Evolutionary conservation across 1,140 invertebrate genomes (phyloP).

Genomic region (Penaeus vannamei): DNA sequence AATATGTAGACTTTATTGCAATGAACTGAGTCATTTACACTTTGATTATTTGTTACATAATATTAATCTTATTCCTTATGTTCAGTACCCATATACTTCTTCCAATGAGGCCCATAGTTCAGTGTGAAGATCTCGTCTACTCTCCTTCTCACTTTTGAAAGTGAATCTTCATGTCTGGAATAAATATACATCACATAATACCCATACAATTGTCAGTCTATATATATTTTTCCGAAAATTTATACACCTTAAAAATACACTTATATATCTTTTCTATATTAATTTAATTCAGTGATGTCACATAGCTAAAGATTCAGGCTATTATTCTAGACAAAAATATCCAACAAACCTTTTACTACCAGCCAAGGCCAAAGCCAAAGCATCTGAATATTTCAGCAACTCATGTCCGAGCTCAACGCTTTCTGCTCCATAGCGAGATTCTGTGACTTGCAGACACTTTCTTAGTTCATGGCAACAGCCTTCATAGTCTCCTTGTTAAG

Average conservation of each 20-base stretch:
- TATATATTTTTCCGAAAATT: background rate
- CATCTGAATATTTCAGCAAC: constrained; percentile 56
- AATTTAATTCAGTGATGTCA: background rate
- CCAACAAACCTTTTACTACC: background rate
- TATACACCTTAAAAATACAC: background rate
- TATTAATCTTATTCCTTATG: too few species aligned
- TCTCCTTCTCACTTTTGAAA: constrained; percentile 31
- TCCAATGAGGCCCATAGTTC: constrained; percentile 60
- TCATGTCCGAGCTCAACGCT: constrained; percentile 55
- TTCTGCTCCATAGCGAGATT: constrained; percentile 42
- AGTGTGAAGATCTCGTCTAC: constrained; percentile 53
- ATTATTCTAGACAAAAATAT: background rate
- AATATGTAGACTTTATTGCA: too few species aligned
- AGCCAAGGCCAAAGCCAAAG: constrained; percentile 27
- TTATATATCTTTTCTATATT: too few species aligned
- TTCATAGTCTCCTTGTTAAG: constrained; percentile 42
- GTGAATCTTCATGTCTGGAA: constrained; percentile 45
- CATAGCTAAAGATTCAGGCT: background rate
- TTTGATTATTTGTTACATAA: too few species aligned
- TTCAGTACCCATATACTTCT: constrained; percentile 29
- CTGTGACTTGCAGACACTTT: constrained; percentile 24
- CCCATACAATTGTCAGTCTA: background rate
- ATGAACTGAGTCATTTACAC: too few species aligned
- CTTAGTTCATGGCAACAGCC: constrained; percentile 32
- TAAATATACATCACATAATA: background rate